phyloP scores from a whole-genome alignment of 2,113 vertebrate genomes.

The Alosa alosa region DNA sequence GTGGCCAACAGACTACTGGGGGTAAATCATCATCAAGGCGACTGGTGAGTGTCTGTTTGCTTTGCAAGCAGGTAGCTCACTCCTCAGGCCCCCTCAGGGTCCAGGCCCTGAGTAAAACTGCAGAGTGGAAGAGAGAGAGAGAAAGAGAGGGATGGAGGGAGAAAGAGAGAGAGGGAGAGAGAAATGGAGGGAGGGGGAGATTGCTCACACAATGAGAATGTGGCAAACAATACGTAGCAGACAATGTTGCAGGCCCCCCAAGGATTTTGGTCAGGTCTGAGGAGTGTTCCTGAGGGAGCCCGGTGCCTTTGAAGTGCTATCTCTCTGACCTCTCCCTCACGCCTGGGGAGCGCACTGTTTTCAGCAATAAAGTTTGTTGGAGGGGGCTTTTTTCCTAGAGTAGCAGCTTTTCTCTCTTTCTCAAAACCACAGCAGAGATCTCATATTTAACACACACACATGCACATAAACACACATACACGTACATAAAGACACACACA shows the following conservation, averaged over 20 bases:
- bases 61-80: conserved; percentile 48
- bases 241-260: neutral
- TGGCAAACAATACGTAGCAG: conserved; percentile 15
- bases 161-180: neutral
- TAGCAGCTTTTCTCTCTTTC: neutral
- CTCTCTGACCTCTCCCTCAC: neutral
- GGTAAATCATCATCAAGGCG: conserved; percentile 51
- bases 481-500: neutral
- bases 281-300: neutral
- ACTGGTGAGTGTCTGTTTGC: conserved; percentile 43
- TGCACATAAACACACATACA: neutral
- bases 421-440: neutral
- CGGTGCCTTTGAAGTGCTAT: conserved; percentile 7
- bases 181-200: conserved; percentile 29
- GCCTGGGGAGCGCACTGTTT: conserved; percentile 1
- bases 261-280: conserved; percentile 8
- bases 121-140: neutral
- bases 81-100: conserved; percentile 17
- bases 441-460: neutral
- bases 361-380: conserved; percentile 16
- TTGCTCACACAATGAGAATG: conserved; percentile 19
- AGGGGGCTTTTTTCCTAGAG: neutral
- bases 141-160: neutral
- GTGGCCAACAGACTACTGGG: conserved; percentile 19
- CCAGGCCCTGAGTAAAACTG: neutral